phyloP scores from a whole-genome alignment of 2,888 invertebrate genomes.

The Patella pellucida region DNA sequence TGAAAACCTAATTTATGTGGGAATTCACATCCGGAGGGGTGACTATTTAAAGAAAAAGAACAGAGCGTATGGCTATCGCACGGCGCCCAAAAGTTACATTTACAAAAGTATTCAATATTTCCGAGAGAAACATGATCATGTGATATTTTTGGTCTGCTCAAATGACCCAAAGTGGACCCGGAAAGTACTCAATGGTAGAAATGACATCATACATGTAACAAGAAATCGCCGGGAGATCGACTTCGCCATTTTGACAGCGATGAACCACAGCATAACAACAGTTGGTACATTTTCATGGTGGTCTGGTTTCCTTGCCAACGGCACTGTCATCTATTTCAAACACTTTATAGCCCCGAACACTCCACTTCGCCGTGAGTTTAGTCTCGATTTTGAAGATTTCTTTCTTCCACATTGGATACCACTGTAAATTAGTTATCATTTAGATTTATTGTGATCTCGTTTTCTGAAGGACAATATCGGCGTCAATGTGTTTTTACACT shows the following conservation, averaged over 20 bases:
- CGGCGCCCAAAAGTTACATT: not conserved
- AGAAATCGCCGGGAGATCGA: not conserved
- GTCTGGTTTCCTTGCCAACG: conserved; percentile 3
- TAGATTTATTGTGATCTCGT: too few species aligned
- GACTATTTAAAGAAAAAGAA: not conserved
- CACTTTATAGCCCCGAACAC: not conserved
- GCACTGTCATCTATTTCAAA: not conserved
- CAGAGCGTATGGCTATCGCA: not conserved
- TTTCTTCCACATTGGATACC: not conserved
- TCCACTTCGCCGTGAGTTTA: not conserved
- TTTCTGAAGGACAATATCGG: too few species aligned
- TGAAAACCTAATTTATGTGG: not conserved
- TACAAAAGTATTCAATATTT: conserved; percentile 8
- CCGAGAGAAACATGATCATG: not conserved
- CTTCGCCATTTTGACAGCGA: not conserved
- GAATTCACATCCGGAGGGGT: not conserved
- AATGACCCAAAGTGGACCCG: not conserved
- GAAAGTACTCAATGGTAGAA: not conserved
- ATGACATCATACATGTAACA: not conserved
- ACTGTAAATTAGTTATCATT: not conserved
- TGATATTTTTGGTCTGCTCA: not conserved
- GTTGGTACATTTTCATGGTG: not conserved
- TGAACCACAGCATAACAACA: not conserved
- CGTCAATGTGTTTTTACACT: too few species aligned
- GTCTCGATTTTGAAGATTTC: not conserved